Evolutionary conservation across 2,888 invertebrate genomes (phyloP), one percentile per base, ranked within the genome.

Genomic region (Cataglyphis altisquamis): DNA sequence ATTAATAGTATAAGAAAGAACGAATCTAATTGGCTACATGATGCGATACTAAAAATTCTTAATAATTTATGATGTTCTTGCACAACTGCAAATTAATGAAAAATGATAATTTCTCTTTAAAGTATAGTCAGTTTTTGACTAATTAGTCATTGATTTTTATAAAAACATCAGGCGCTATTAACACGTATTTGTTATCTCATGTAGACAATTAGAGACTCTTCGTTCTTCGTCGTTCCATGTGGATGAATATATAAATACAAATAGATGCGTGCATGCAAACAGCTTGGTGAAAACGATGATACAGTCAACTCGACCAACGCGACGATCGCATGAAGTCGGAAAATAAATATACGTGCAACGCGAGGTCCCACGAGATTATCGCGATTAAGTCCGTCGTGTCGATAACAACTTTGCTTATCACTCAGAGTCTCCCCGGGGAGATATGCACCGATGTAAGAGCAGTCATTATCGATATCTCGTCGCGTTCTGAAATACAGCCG

Each of bases 371-470:
- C 77, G 81, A 90, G 91, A 92, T 91, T 89, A 90, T 70, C 84
- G 82, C 88, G 91, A 92, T 91, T 91, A 89, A 88, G 86, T 88
- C 84, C 87, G 86, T 81, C 75, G 82, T 83, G 67, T 84, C 85
- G 90, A 91, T 90, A 90, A 88, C 87, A 86, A 83, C 85, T 72
- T 84, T 77, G 87, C 88, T 88, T 88, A 90, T 90, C 90, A 68
- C 70, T 83, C 73, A 63, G 81, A 25, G 41, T 10, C 21, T 4
- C 77, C 67, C 68, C 39, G 12, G 39, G 29, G 67, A 85, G 21
- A 75, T 72, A 73, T 64, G 45, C 55, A 32, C 9, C 52, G 75
- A 75, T 52, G 55, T 66, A 70, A 78, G 57, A 78, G 70, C 45
- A 60, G 36, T 4, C 18, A 25, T 78, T 70, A 60, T 45, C 45